Evolutionary conservation across 2,797 vertebrate genomes (phyloP).

Genomic region (Onychomys torridus): DNA sequence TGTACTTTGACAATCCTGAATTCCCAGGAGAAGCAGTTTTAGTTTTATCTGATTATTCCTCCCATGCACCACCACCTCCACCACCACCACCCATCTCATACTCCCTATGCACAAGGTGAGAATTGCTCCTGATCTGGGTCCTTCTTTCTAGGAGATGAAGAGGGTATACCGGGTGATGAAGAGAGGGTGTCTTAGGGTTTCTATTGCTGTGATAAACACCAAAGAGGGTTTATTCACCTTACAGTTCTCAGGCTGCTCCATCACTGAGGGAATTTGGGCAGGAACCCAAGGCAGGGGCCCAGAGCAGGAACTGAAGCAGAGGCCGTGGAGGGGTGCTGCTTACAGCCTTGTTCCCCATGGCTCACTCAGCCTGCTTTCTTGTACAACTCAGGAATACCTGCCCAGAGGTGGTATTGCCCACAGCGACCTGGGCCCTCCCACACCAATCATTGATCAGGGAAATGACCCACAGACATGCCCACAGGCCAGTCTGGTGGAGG

Average conservation of each 20-base stretch:
- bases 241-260: not conserved
- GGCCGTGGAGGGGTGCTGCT: not conserved
- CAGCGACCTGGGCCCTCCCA: not conserved
- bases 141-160: not conserved
- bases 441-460: not conserved
- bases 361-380: not conserved
- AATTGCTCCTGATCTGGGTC: not conserved
- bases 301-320: not conserved
- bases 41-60: not conserved
- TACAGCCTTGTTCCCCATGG: not conserved
- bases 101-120: not conserved
- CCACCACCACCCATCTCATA: not conserved
- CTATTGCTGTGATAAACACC: not conserved
- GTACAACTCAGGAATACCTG: not conserved
- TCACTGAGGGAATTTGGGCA: not conserved
- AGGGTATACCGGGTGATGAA: not conserved
- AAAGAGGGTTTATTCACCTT: not conserved
- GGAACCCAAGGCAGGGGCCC: not conserved
- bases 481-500: not conserved
- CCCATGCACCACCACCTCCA: too few species aligned
- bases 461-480: not conserved
- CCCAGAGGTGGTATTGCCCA: not conserved
- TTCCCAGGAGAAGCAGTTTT: not conserved
- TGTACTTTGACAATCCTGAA: not conserved
- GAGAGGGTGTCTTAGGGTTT: not conserved